These are phyloP conservation scores for Ceriagrion tenellum DNA, from an alignment of 2,888 invertebrate genomes.

Conservation along the genomic window DNA sequence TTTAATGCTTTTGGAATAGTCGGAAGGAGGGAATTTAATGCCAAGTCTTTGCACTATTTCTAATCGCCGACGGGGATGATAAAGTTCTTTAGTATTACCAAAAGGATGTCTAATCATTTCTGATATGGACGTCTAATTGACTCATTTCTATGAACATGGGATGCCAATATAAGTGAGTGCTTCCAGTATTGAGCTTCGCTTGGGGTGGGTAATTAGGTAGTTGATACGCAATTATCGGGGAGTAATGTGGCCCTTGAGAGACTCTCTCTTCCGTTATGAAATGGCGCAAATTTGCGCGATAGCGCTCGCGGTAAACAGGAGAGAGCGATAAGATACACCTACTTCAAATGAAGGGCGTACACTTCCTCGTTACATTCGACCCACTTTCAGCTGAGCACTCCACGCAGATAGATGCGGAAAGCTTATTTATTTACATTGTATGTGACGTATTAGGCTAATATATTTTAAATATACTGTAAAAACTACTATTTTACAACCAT, in stretches of 20 bases:
- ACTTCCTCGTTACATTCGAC: neutral
- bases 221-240: neutral
- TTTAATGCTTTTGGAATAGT: too few species aligned
- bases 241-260: neutral
- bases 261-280: neutral
- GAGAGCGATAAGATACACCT: neutral
- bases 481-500: too few species aligned
- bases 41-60: too few species aligned
- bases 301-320: neutral
- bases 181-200: neutral
- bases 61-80: too few species aligned
- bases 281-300: neutral
- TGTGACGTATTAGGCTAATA: too few species aligned
- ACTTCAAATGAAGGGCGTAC: neutral
- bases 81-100: too few species aligned
- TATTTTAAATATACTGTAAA: too few species aligned
- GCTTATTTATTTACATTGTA: neutral
- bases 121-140: too few species aligned
- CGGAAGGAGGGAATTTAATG: too few species aligned
- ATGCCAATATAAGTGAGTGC: too few species aligned
- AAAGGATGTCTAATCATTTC: too few species aligned
- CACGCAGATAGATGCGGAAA: neutral
- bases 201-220: neutral
- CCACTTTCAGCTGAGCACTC: neutral
- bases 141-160: too few species aligned